These are phyloP conservation scores for Gortyna flavago DNA, from an alignment of 2,888 invertebrate genomes.

Conservation along the genomic window DNA sequence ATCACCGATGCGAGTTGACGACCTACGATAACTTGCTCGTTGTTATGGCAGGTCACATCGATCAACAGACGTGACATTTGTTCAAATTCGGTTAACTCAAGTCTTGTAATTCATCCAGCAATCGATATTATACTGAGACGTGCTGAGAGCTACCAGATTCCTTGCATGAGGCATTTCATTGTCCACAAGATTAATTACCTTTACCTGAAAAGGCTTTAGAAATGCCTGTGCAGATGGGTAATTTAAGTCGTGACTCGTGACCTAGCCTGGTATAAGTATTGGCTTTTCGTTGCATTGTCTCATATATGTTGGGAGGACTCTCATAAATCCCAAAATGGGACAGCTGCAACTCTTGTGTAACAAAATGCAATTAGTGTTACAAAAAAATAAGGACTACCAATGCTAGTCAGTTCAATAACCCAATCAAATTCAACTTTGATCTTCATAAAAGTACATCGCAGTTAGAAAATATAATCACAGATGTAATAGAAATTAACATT, in stretches of 20 bases:
- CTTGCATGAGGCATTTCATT: slow-evolving; percentile 17
- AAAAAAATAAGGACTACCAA: not conserved
- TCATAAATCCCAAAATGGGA: slow-evolving; percentile 1
- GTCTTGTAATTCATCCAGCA: slow-evolving; percentile 5
- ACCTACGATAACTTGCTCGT: not conserved
- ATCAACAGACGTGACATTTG: slow-evolving; percentile 10
- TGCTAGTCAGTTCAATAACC: slow-evolving; percentile 16
- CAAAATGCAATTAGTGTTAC: not conserved
- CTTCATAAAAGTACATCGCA: not conserved
- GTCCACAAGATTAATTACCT: slow-evolving; percentile 21
- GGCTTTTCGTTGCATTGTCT: not conserved
- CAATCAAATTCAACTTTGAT: slow-evolving; percentile 5
- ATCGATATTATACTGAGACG: slow-evolving; percentile 12
- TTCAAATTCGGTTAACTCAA: slow-evolving; percentile 20
- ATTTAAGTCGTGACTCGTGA: not conserved
- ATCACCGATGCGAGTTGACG: not conserved
- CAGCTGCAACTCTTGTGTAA: not conserved
- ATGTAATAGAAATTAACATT: slow-evolving; percentile 22
- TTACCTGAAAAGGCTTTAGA: slow-evolving; percentile 13
- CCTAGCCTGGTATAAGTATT: not conserved
- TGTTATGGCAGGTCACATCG: not conserved
- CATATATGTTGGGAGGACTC: not conserved
- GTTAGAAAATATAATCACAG: slow-evolving; percentile 6
- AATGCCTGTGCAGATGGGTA: not conserved
- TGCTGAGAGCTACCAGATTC: slow-evolving; percentile 13